Evolutionary conservation across 2,888 invertebrate species (phyloP), one percentile per base, ranked within the genome.

Genomic region (Lymantria dispar): DNA sequence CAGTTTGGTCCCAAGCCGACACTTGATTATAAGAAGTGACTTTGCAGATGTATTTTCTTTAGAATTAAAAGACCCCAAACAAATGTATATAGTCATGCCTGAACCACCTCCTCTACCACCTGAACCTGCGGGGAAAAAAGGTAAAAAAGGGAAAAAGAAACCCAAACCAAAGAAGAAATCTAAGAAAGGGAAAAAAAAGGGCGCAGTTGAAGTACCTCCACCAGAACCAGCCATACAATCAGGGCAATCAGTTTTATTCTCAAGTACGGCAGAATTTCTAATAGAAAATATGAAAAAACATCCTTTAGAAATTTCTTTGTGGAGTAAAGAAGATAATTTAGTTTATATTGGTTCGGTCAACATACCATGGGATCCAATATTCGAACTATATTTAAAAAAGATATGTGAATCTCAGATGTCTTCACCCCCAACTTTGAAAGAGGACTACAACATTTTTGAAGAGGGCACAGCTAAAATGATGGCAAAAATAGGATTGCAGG

Each of bases 11-110:
- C 78, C 83, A 46, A 86, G 80, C 54, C 73, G 83, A 9, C 60
- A 67, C 30, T 71, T 90, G 43, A 74, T 87, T 5, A 86, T 91
- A 54, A 80, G 72, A 62, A 83, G 83, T 64, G 89, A 90, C 50
- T 91, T 91, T 52, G 85, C 80, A 5, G 84, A 90, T 58, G 76
- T 91, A 62, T 90, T 91, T 60, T 88, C 91, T 7, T 68, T 90
- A 11, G 89, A 89, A 60, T 59, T 90, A 13, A 88, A 80, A 68
- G 90, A 90, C 68, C 90, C 91, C 7, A 91, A 90, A 58, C 81
- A 83, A 62, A 80, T 90, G 85, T 78, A 87, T 43, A 87, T 90
- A 52, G 78, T 82, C 0, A 89, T 89, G 57, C 90, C 90, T 12
- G 89, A 89, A 39, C 90, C 90, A 2, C 80, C 75, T 11, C 91